Base-by-base conservation (phyloP, 1,140 invertebrate genomes). In the Ooceraea biroi region DNA sequence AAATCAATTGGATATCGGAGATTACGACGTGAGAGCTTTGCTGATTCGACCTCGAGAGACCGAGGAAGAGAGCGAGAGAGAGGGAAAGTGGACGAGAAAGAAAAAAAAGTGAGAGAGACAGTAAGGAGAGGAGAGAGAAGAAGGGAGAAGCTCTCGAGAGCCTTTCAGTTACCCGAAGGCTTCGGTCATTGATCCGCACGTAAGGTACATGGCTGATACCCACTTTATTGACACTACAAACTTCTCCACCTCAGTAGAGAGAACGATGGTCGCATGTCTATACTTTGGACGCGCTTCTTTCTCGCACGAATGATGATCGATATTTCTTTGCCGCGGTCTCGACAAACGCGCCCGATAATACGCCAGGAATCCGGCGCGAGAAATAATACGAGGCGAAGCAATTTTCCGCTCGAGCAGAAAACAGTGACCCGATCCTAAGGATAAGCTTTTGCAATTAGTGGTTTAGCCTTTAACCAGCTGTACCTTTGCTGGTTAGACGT, bases 1-100 rank as follows among this genome's bases (percentile, higher is more conserved):
- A 93, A 93, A 93, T 92, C 91, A 92, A 92, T 93, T 92, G 91
- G 90, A 93, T 92, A 93, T 92, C 86, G 91, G 88, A 91, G 91
- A 93, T 93, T 91, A 90, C 90, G 91, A 92, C 92, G 92, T 92
- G 92, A 92, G 91, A 86, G 88, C 88, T 92, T 92, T 92, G 85
- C 86, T 89, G 91, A 92, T 91, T 89, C 90, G 86, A 88, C 88
- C 87, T 84, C 87, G 44, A 84, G 74, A 82, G 85, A 83, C 52
- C 50, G 63, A 68, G 84, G 82, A 76, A 82, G 41, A 57, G 74
- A 66, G 19, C 22, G 74, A 58, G 50, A 30, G 78, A 78, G 50
- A 30, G 78, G 68, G 76, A 78, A 57, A 44, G 27, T 14, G 46
- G 46, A 19, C 19, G 36, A 44, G 44, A 44, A 12, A 65, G 50